phyloP scores from a whole-genome alignment of 2,888 invertebrate genomes.

The Leistus spinibarbis region DNA sequence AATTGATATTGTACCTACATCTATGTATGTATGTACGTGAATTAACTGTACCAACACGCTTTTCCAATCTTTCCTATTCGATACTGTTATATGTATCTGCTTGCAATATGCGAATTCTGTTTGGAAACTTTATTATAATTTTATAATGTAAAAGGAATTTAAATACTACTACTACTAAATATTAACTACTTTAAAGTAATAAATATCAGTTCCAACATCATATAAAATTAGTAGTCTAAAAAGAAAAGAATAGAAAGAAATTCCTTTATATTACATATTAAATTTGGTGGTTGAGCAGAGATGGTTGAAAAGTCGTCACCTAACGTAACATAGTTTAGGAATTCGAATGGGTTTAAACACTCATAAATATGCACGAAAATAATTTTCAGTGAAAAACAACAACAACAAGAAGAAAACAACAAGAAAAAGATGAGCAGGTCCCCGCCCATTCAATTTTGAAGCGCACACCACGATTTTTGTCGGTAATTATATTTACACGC shows the following conservation, averaged over 20 bases:
- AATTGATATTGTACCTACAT: not conserved
- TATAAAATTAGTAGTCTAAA: no score
- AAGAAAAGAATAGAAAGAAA: no score
- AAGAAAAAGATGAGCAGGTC: not conserved
- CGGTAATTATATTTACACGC: conserved; percentile 15
- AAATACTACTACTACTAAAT: no score
- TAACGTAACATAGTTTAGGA: not conserved
- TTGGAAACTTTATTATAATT: no score
- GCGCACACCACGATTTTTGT: conserved; percentile 10
- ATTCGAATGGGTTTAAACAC: conserved; percentile 1
- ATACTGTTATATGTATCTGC: no score
- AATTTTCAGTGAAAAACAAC: not conserved
- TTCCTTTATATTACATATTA: no score
- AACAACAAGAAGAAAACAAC: not conserved
- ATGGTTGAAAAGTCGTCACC: not conserved
- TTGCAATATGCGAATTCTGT: no score
- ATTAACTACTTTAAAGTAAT: no score
- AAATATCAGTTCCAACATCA: no score
- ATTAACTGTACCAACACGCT: no score
- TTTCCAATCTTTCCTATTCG: no score
- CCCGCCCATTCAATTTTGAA: conserved; percentile 7
- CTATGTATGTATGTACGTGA: not conserved
- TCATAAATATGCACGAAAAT: conserved; percentile 13
- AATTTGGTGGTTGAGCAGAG: not conserved
- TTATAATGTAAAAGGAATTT: no score